These are phyloP conservation scores for Leguminivora glycinivorella DNA, from an alignment of 1,140 invertebrate species.

Conservation along the genomic window DNA sequence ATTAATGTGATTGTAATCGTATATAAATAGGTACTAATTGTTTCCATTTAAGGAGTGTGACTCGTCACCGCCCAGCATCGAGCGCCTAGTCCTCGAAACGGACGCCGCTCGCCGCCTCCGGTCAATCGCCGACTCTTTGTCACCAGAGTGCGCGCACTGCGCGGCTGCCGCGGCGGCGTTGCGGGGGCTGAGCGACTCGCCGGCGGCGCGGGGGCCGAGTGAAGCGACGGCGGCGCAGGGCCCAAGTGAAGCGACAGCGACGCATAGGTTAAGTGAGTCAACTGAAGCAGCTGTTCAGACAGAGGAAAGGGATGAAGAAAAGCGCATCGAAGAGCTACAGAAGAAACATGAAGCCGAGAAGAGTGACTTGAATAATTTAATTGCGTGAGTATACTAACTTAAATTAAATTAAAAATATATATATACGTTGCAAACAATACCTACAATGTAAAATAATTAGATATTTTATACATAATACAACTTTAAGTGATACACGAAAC, in stretches of 20 bases:
- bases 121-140: constrained; percentile 13
- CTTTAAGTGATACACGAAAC: too few species aligned
- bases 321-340: constrained; percentile 26
- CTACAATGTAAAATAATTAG: too few species aligned
- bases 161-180: constrained; percentile 2
- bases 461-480: too few species aligned
- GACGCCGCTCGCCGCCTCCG: constrained; percentile 35
- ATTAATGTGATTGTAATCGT: too few species aligned
- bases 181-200: constrained; percentile 34
- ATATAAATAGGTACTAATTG: too few species aligned
- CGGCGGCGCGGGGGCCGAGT: too few species aligned
- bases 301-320: constrained; percentile 1
- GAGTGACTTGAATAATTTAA: constrained; percentile 31
- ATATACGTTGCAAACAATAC: too few species aligned
- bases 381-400: constrained; percentile 3
- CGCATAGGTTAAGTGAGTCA: neutral
- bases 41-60: constrained; percentile 50
- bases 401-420: too few species aligned
- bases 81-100: constrained; percentile 34
- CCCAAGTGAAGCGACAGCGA: constrained; percentile 25
- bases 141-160: constrained; percentile 36
- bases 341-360: constrained; percentile 30
- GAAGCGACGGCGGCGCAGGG: neutral
- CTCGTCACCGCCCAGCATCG: constrained; percentile 39
- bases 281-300: constrained; percentile 32